Percentiles rank a stretch among this genome's conserved stretches.
phyloP scores from a whole-genome alignment of 2,888 invertebrate genomes.

The Drosophila nigritarsus region DNA sequence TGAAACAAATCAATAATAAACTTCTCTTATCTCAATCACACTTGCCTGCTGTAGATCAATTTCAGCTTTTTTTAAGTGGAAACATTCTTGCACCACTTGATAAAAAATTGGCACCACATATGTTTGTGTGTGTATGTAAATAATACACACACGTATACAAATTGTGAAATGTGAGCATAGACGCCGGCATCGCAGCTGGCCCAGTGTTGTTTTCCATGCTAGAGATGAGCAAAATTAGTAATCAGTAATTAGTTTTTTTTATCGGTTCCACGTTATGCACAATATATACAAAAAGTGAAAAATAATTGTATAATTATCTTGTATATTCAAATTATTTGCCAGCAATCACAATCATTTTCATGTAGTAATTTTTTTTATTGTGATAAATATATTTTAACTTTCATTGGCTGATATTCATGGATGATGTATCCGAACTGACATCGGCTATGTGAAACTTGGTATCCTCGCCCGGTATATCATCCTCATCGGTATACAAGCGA shows the following conservation, averaged over 20 bases:
- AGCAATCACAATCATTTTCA: neutral
- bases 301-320: conserved; percentile 1
- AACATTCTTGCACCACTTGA: neutral
- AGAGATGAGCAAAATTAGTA: conserved; percentile 7
- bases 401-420: conserved; percentile 83
- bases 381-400: neutral
- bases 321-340: neutral
- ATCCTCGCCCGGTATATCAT: conserved; percentile 84
- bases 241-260: neutral
- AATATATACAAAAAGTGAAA: neutral
- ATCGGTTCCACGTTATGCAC: neutral
- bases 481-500: conserved; percentile 92
- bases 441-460: conserved; percentile 81
- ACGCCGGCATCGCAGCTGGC: conserved; percentile 1
- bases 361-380: neutral
- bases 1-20: neutral
- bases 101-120: neutral
- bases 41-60: neutral
- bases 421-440: conserved; percentile 83
- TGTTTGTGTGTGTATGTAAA: neutral
- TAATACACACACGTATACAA: neutral
- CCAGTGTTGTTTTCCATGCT: conserved; percentile 10
- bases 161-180: neutral
- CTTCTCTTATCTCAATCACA: conserved; percentile 5
- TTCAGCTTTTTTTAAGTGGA: neutral